Conservation (phyloP, 2,888 invertebrate species). For the Danaus chrysippus region DNA sequence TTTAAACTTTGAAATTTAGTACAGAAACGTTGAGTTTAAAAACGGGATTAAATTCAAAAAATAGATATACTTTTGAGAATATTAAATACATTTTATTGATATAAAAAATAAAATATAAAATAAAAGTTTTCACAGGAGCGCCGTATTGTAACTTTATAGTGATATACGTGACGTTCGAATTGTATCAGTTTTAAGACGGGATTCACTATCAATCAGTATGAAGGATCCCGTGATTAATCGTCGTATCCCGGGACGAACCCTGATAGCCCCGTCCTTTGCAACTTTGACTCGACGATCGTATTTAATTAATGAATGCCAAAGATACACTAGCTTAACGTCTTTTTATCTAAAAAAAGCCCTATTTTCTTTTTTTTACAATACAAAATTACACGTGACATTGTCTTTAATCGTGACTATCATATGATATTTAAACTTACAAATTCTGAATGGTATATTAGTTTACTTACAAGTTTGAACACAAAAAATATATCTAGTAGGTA, state of each 20-base stretch:
- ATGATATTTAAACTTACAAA: too few relatives aligned
- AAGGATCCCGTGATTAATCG: constrained; percentile 24
- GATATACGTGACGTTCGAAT: constrained; percentile 3
- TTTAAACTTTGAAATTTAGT: too few relatives aligned
- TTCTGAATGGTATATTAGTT: too few relatives aligned
- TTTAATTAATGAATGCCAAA: constrained; percentile 19
- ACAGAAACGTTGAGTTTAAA: too few relatives aligned
- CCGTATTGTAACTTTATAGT: not conserved
- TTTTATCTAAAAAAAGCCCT: constrained; percentile 4
- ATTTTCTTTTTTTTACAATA: not conserved
- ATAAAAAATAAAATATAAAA: too few relatives aligned
- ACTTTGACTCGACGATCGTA: constrained; percentile 16
- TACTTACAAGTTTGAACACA: too few relatives aligned
- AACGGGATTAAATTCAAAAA: too few relatives aligned
- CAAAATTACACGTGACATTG: not conserved
- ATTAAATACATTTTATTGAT: too few relatives aligned
- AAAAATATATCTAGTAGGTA: too few relatives aligned
- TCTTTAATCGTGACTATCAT: too few relatives aligned
- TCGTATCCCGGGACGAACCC: not conserved
- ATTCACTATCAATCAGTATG: constrained; percentile 20
- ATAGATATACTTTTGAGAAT: too few relatives aligned
- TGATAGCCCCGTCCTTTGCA: constrained; percentile 23
- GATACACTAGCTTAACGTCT: constrained; percentile 4
- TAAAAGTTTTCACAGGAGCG: too few relatives aligned
- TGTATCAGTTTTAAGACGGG: constrained; percentile 16